Conservation (phyloP, 2,888 invertebrate species). For the Drosophila mulleri region DNA sequence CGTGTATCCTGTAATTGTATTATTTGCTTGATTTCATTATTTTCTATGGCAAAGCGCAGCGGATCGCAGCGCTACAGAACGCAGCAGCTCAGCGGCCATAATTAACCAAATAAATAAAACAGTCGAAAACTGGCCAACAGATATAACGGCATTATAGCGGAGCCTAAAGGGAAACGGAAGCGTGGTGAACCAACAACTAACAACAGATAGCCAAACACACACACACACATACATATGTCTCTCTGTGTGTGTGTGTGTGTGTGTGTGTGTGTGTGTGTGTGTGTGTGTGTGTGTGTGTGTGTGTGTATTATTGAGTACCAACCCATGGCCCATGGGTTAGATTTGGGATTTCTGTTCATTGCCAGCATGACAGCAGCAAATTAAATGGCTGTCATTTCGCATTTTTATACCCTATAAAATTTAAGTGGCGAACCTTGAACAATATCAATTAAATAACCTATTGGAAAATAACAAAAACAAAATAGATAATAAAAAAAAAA, state of each 20-base stretch:
- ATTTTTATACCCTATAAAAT: constrained; percentile 44
- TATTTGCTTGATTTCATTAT: constrained; percentile 79
- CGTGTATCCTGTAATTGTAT: constrained; percentile 75
- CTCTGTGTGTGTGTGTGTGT: background rate
- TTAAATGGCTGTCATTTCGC: constrained; percentile 66
- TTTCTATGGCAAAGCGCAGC: constrained; percentile 37
- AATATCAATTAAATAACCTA: constrained; percentile 26
- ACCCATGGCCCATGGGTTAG: constrained; percentile 64
- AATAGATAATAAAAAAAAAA: background rate
- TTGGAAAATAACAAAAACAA: constrained; percentile 8
- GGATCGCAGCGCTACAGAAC: constrained; percentile 21
- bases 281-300: background rate
- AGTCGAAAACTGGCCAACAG: constrained; percentile 61
- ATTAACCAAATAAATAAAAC: constrained; percentile 81
- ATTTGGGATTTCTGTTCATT: constrained; percentile 72
- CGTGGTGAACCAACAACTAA: constrained; percentile 17
- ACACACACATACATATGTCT: constrained; percentile 14
- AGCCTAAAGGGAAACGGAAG: constrained; percentile 60
- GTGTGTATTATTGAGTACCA: constrained; percentile 58
- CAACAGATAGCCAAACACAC: constrained; percentile 24
- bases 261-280: background rate
- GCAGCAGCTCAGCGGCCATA: constrained; percentile 55
- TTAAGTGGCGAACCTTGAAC: background rate
- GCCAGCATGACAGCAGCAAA: constrained; percentile 69
- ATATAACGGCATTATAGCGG: constrained; percentile 42